Percentiles rank a stretch among this genome's conserved stretches.
phyloP scores from a whole-genome alignment of 2,113 vertebrate genomes.

The Pimephales promelas region DNA sequence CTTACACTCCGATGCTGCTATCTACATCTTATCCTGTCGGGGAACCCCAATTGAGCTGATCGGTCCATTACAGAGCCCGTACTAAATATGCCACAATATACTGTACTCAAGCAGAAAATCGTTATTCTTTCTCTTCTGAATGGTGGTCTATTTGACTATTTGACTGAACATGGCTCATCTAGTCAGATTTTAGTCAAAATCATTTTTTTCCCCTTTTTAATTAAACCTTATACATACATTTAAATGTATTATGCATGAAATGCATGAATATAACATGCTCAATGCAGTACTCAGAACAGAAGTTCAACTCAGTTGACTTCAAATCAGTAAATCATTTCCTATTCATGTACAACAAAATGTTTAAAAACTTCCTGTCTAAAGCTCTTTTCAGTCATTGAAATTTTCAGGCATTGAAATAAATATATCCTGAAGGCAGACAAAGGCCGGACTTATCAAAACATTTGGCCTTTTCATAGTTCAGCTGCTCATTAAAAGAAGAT shows the following conservation, averaged over 20 bases:
- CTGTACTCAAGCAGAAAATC: too few species aligned
- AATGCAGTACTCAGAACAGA: not conserved
- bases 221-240: not conserved
- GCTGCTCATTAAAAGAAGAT: not conserved
- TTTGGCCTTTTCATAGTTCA: not conserved
- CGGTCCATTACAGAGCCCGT: too few species aligned
- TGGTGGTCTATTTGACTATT: not conserved
- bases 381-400: not conserved
- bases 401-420: not conserved
- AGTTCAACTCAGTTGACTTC: not conserved
- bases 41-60: too few species aligned
- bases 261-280: not conserved
- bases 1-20: too few species aligned
- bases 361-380: not conserved
- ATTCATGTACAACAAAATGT: not conserved
- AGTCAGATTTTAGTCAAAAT: not conserved
- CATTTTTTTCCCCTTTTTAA: too few species aligned
- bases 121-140: not conserved
- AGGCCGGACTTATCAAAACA: not conserved
- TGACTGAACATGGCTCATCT: not conserved
- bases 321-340: not conserved
- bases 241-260: not conserved
- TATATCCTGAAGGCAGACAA: not conserved
- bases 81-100: too few species aligned
- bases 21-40: too few species aligned